Conservation (phyloP, 1,140 invertebrate genomes). For the Ceratoteleas bidentatus region DNA sequence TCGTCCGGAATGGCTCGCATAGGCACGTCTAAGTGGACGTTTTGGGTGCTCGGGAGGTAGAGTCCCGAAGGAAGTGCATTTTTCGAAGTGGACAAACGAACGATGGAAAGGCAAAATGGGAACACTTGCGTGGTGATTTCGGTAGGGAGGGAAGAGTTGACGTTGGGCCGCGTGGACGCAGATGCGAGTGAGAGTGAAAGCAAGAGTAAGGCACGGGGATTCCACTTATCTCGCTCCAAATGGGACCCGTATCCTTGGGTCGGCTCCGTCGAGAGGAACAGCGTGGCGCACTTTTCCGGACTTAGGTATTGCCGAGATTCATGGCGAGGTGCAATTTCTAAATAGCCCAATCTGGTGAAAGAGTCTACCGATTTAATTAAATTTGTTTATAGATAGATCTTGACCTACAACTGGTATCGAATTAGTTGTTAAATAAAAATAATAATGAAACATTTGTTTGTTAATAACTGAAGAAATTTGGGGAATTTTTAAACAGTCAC, state of each 20-base stretch:
- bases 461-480: no score
- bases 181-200: constrained; percentile 33
- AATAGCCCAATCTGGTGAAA: neutral
- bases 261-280: constrained; percentile 73
- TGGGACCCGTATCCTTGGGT: constrained; percentile 89
- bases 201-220: constrained; percentile 81
- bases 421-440: no score
- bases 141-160: constrained; percentile 64
- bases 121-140: constrained; percentile 54
- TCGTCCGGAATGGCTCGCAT: neutral
- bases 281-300: constrained; percentile 73
- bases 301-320: constrained; percentile 68
- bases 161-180: constrained; percentile 22
- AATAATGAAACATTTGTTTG: no score
- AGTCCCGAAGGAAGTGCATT: no score
- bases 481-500: no score
- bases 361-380: no score
- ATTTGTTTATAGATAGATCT: no score
- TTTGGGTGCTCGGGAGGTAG: no score
- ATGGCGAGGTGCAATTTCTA: no score
- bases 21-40: no score
- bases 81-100: neutral
- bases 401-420: no score
- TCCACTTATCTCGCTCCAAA: constrained; percentile 85
- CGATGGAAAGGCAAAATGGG: constrained; percentile 21